These are phyloP conservation scores for Macrotus californicus DNA, from an alignment of 2,113 vertebrate species.

Conservation along the genomic window DNA sequence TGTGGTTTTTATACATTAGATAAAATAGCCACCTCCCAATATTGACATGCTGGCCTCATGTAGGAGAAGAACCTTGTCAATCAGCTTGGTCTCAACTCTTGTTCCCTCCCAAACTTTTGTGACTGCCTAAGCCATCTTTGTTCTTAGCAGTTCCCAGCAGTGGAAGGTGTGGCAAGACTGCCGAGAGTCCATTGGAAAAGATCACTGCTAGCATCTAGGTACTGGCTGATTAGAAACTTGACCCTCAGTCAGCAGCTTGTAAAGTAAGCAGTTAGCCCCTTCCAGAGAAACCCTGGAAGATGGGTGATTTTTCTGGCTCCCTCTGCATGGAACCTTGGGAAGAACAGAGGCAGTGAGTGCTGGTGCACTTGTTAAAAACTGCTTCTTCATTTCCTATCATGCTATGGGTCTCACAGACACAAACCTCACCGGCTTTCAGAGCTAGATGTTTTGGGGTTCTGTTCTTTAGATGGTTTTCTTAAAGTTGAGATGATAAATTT, in stretches of 20 bases:
- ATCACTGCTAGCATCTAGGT: background rate
- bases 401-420: background rate
- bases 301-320: background rate
- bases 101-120: background rate
- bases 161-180: background rate
- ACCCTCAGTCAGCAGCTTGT: background rate
- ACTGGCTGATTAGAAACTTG: background rate
- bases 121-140: background rate
- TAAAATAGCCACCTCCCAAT: background rate
- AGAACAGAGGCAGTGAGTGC: background rate
- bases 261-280: background rate
- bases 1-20: background rate
- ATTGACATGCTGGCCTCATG: background rate
- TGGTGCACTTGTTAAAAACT: background rate
- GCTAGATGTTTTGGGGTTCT: background rate
- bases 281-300: background rate
- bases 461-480: background rate
- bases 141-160: background rate
- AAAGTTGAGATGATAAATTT: background rate
- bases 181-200: background rate
- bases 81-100: background rate
- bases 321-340: background rate
- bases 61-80: background rate
- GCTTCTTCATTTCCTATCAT: background rate
- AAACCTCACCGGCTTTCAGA: background rate